Base-by-base conservation (phyloP, 2,888 invertebrate species). In the Meandrusa payeni region DNA sequence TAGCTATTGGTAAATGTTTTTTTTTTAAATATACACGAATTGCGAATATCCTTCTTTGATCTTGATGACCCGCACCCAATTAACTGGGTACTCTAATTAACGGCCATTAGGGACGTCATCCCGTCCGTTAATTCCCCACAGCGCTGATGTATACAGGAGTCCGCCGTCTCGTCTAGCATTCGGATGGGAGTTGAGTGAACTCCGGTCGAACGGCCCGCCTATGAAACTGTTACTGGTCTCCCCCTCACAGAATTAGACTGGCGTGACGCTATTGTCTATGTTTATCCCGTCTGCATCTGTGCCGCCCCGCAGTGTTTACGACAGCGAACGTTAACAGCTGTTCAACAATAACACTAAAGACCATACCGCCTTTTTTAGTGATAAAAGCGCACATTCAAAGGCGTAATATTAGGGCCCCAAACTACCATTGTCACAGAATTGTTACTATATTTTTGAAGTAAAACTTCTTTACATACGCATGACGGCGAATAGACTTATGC, bases 131-230 rank as follows among this genome's bases (percentile, higher is more conserved):
- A 50, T 39, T 29, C 6, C 27, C 31, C 11, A 19, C 54, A 54
- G 56, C 48, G 58, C 54, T 48, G 48, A 46, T 38, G 39, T 7
- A 23, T 28, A 29, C 38, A 7, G 24, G 15, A 42, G 22, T n/a
- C 24, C 56, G 61, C 57, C 61, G 52, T 67, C 71, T 69, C 61
- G 52, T 67, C 70, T 68, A 59, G 61, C 59, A 58, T 65, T 64
- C 60, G 53, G 56, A 56, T 50, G 49, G 56, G 54, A 33, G 41
- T 32, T 51, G 52, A 47, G 32, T 49, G 57, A 57, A 53, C 55
- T 53, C 22, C 41, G 50, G 41, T 48, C 57, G 65, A 69, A 69
- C 69, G 61, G 59, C 62, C 57, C 45, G 52, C 57, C n/a, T 57
- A 65, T 67, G 65, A 73, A 74, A 66, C 60, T 50, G 57, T 52